Base-by-base conservation (phyloP, 2,113 vertebrate genomes). In the Petrocephalus zakoni region DNA sequence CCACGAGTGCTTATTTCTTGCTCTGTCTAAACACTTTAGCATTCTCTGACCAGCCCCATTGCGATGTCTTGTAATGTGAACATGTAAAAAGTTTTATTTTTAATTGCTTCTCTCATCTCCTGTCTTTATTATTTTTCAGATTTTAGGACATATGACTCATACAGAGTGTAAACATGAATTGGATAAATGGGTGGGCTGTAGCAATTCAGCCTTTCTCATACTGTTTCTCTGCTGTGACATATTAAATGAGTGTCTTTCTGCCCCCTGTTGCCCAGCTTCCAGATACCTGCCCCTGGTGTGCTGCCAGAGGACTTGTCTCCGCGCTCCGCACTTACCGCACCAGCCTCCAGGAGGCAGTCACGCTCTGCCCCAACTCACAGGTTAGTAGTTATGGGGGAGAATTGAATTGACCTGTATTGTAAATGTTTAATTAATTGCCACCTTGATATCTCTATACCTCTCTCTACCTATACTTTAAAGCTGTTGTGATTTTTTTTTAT, bases 341-440 rank as follows among this genome's bases (percentile, higher is more conserved):
- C 93, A 99, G 95, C 94, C 95, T 97, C 90, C 92, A 97, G 87
- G 98, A 99, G 89, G 97, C 97, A 1, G 90, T 99, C 93, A 95
- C 92, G 22, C 94, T 99, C 84, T 99, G 98, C 95, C 96, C 96
- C 92, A 97, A 97, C 93, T 95, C 97, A 90, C 95, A 96, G 97
- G 98, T 99, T 94, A 90, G 89, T 4, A 10, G 10, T 3, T 61
- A 2, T 8, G 46, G 21, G 81, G 21, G 21, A 22, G 15, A 15
- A 34, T 6, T 29, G 1, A 37, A 15, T 34, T 72, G 10, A 34
- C 29, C 13, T 34, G 11, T 37, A 17, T 37, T 29, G 53, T 55
- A 19, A 55, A 55, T 55, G 29, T 34, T 34, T 61, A 22, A 61
- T 61, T 61, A 25, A 61, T 61, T 61, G 58, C 58, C 22, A 61